Base-by-base conservation (phyloP, 23 tunicate genomes). In the Oikopleura vanhoeffeni region DNA sequence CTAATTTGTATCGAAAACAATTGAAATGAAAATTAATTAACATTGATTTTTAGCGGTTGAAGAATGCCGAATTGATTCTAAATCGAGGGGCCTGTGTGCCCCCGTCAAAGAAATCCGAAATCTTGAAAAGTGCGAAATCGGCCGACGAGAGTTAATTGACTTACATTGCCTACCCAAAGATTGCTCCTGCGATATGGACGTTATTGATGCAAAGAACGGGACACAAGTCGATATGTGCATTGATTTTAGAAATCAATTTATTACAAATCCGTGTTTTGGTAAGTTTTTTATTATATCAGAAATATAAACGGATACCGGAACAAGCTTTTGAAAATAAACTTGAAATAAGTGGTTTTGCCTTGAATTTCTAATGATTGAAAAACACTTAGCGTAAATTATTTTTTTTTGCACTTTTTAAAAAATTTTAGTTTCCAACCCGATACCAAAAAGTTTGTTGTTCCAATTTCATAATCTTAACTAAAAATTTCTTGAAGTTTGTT, bases 221-320 rank as follows among this genome's bases (percentile, higher is more conserved):
- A 71, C 27, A 30, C 79, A 71, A 18, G 79, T 71, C 34, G 27
- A 2, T 38, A 18, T 18, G 3, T 71, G 79, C 79, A 71, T 13
- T 38, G 35, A 18, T 71, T 71, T 71, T 38, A 33, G 79, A 18
- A 71, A 71, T 30, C 79, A 71, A 38, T 71, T 13, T 30, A 2
- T 71, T 4, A 71, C 79, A 38, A 71, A 71, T 32, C 79, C 79
- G 27, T 71, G 79, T 38, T 71, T 71, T 71, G 27, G 79, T 71
- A 32, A 71, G 79, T 71, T 49, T 8, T 8, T 49, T 49, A 24
- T n/a, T n/a, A n/a, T n/a, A n/a, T n/a, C n/a, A n/a, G n/a, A n/a
- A n/a, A n/a, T n/a, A n/a, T n/a, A n/a, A n/a, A n/a, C n/a, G n/a
- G n/a, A n/a, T n/a, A n/a, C n/a, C n/a, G n/a, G n/a, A n/a, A n/a